phyloP scores from a whole-genome alignment of 2,888 invertebrate species.

The Hypercompe scribonia region DNA sequence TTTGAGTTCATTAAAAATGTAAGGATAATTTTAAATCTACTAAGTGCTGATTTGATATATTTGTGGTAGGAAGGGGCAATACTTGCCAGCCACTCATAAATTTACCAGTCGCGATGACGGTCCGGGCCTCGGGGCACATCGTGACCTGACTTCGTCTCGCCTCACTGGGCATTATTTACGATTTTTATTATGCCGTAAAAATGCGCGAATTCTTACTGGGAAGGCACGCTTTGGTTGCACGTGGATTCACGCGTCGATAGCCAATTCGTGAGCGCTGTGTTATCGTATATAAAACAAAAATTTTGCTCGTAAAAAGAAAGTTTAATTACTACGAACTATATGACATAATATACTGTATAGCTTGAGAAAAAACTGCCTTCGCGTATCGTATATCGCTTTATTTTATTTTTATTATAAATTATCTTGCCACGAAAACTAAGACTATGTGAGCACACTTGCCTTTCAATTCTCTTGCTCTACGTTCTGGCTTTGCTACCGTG shows the following conservation, averaged over 20 bases:
- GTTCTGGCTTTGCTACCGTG: too few species aligned
- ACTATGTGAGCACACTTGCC: too few species aligned
- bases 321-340: not conserved
- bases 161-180: conserved; percentile 80
- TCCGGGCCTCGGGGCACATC: conserved; percentile 74
- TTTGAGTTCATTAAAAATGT: conserved; percentile 39
- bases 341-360: not conserved
- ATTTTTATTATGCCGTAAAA: conserved; percentile 84
- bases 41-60: conserved; percentile 8
- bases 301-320: conserved; percentile 38
- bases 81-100: conserved; percentile 74
- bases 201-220: conserved; percentile 78
- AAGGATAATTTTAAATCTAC: conserved; percentile 61
- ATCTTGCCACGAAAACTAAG: not conserved
- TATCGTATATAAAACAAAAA: conserved; percentile 54
- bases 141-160: conserved; percentile 78
- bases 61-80: conserved; percentile 67
- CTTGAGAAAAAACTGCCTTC: not conserved
- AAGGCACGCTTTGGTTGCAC: conserved; percentile 76
- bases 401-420: too few species aligned
- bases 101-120: conserved; percentile 80
- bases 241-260: conserved; percentile 83
- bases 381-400: not conserved
- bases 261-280: conserved; percentile 71
- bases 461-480: too few species aligned